These are phyloP conservation scores for Metopolophium dirhodum DNA, from an alignment of 1,140 invertebrate genomes.

Conservation along the genomic window DNA sequence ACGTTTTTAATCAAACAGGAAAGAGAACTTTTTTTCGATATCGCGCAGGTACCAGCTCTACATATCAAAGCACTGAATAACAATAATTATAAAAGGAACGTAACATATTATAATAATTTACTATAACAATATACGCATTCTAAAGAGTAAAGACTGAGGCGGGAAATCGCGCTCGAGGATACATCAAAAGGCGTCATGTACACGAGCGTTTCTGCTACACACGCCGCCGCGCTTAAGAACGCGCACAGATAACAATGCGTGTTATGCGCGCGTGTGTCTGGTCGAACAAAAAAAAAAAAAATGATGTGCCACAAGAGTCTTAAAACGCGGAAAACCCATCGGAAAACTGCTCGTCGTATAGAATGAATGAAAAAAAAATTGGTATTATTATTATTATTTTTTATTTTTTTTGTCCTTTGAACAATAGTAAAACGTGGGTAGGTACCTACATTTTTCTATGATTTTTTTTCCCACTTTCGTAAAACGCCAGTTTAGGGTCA, in stretches of 20 bases:
- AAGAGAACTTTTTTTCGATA: too few relatives aligned
- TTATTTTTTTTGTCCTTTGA: background rate
- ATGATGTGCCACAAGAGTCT: background rate
- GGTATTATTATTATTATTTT: background rate
- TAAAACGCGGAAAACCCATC: background rate
- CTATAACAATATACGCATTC: background rate
- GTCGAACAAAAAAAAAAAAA: background rate
- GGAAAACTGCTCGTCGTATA: background rate
- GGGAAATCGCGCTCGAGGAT: background rate
- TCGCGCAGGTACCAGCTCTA: too few relatives aligned
- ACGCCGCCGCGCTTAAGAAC: background rate
- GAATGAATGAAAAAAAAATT: background rate
- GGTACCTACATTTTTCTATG: background rate
- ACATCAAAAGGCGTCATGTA: background rate
- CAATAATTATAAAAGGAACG: background rate
- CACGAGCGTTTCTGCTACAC: background rate
- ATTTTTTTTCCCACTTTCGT: background rate
- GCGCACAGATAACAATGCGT: background rate
- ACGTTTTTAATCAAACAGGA: background rate
- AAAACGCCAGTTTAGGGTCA: background rate
- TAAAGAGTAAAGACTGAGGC: background rate
- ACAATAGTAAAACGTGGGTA: background rate
- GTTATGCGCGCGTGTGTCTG: background rate
- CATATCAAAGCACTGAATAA: background rate
- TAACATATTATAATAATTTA: too few relatives aligned